These are phyloP conservation scores for Polyommatus icarus DNA, from an alignment of 2,888 invertebrate genomes.

Conservation along the genomic window DNA sequence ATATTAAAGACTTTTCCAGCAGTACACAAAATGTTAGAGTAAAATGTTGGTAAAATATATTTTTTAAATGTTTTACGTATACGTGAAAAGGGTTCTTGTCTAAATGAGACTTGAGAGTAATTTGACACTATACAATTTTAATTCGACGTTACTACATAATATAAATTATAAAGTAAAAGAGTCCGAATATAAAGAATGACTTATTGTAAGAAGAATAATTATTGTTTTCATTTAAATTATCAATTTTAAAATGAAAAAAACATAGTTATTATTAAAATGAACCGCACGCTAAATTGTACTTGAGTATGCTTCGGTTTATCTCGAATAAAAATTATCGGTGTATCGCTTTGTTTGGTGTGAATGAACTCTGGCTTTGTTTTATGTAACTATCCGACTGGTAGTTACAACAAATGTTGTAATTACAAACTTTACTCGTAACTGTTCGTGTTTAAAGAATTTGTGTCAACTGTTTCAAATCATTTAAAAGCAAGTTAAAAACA, in stretches of 20 bases:
- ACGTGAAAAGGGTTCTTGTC: background rate
- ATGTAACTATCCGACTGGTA: slow-evolving; percentile 22
- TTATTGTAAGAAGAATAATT: background rate
- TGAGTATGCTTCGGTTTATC: slow-evolving; percentile 32
- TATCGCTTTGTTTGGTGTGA: slow-evolving; percentile 38
- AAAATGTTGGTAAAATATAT: background rate
- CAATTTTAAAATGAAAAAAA: background rate
- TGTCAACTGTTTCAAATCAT: background rate
- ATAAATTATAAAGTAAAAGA: too few species aligned
- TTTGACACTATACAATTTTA: background rate
- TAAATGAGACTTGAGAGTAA: background rate
- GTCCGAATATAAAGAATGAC: too few species aligned
- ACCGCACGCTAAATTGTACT: slow-evolving; percentile 33
- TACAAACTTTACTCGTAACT: background rate
- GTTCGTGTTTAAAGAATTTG: background rate
- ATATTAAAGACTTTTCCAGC: background rate
- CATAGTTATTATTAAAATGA: background rate
- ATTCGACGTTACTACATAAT: background rate
- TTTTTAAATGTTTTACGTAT: background rate
- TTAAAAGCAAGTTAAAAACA: background rate
- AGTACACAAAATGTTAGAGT: background rate
- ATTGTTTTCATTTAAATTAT: background rate
- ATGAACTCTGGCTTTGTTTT: slow-evolving; percentile 40
- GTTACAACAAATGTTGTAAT: background rate
- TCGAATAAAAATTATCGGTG: slow-evolving; percentile 40